Base-by-base conservation (phyloP, 2,888 invertebrate species). In the Megalurothrips usitatus region DNA sequence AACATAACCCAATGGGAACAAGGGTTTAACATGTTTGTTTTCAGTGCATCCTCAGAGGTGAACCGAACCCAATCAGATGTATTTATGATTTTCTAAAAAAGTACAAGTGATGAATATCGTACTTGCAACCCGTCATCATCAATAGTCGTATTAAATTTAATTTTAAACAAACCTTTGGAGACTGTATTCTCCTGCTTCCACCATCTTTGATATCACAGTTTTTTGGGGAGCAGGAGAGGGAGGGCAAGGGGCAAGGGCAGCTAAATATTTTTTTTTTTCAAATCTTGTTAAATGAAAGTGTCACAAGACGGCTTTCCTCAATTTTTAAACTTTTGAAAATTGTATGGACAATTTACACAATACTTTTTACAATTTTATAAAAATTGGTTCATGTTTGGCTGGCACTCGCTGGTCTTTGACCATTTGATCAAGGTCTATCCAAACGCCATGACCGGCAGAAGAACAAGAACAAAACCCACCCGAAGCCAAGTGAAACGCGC, bases 121-220 rank as follows among this genome's bases (percentile, higher is more conserved):
- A 43, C 34, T 43, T 43, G 34, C 34, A 43, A 2, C 34, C 34
- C 34, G 34, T 43, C 34, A 43, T 43, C 34, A 43, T 6, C 3
- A 43, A 43, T 6, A 43, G 34, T 43, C 34, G 34, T 3, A 19
- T 8, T 52, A 52, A 52, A 52, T 52, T 52, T 52, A 52, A 12
- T 52, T 52, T 17, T 3, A 52, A 68, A 68, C 68, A 68, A 68
- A 68, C 68, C 68, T 68, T 23, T 19, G 23, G 23, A 68, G 68
- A 68, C 68, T 68, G 68, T 19, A 68, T 23, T 68, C 68, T 68
- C 68, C 23, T 23, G 68, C 68, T 23, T 68, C 68, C 68, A 68
- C 68, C 68, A 68, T 68, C 68, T 68, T 68, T 68, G 68, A 68
- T 23, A 68, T 68, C 68, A 68, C 68, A 68, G 68, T 68, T 68